Evolutionary conservation across 2,888 invertebrate species (phyloP), one percentile per base, ranked within the genome.

Genomic region (Brachynemurus nebulosus): DNA sequence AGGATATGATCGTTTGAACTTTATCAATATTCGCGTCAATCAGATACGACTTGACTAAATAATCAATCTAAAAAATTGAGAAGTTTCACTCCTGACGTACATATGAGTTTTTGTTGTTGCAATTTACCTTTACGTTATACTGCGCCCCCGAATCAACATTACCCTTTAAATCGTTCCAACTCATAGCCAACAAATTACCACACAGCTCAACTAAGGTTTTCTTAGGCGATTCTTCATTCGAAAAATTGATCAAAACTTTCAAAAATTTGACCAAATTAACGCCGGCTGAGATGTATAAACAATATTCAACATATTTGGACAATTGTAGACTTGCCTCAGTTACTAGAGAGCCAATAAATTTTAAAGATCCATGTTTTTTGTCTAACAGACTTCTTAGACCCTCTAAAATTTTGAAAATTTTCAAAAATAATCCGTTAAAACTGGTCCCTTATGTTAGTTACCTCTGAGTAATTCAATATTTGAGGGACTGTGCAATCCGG

Each of bases 81-180:
- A 36, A 36, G n/a, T n/a, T n/a, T n/a, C n/a, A n/a, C n/a, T n/a
- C n/a, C n/a, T n/a, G n/a, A n/a, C n/a, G n/a, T n/a, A n/a, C n/a
- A n/a, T n/a, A n/a, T n/a, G n/a, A n/a, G n/a, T n/a, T n/a, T n/a
- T n/a, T n/a, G n/a, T n/a, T n/a, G n/a, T n/a, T n/a, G n/a, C n/a
- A n/a, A 36, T 14, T 21, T 35, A 44, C 61, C 48, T 72, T 67
- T 49, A 74, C 70, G 60, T 80, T 82, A 51, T 71, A 76, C 45
- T 66, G 57, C 8, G 78, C 66, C 11, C 84, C 85, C 49, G 74
- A 78, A 55, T 81, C 80, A 43, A 68, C 59, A 47, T 64, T 56
- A 2, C 81, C 80, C 52, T 76, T 72, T 33, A 67, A 59, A 48
- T 74, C 72, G 53, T 74, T 75, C 88, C 88, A 88, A 49, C 76